Evolutionary conservation across 2,797 vertebrate genomes (phyloP), one percentile per base, ranked within the genome.

Genomic region (Glossophaga mutica): DNA sequence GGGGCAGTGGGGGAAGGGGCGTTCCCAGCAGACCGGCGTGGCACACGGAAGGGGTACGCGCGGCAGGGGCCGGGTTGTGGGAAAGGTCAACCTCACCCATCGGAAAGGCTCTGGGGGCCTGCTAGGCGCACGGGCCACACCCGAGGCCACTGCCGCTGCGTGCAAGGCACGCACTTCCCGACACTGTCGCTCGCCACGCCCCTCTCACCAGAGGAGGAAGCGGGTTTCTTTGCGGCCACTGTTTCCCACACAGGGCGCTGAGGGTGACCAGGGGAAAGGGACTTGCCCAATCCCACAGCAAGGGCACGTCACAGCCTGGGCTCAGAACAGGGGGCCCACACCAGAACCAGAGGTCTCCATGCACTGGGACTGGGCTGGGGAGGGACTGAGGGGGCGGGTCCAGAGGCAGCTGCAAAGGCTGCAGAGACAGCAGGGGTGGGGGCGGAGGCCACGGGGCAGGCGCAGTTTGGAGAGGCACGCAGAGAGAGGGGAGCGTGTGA

Each of bases 31-130:
- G 68, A 68, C 18, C 15, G 44, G 37, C 10, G 4, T 26, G 78
- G 5, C 10, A 84, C 0, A 0, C 0, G 5, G 34, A 92, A 81
- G 52, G n/a, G 4, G 15, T 7, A 8, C 24, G 46, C 10, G 44
- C 11, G 29, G 44, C 34, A 16, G 73, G 65, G 68, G 11, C 5
- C n/a, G 29, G 34, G 34, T 26, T 2, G 6, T 15, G 21, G 76
- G 50, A 71, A 55, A 57, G 42, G 39, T 1, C 9, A 10, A 4
- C 26, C 15, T 50, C 34, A 22, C 12, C 37, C 39, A 42, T 37
- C 26, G 37, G 8, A n/a, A 37, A 79, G 24, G 29, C 21, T 85
- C 57, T 21, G 29, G 32, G 39, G 50, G 70, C 34, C n/a, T 4
- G 19, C 52, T 57, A 44, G 18, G 44, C 24, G 46, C 6, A 39